Evolutionary conservation across 2,888 invertebrate genomes (phyloP).

Genomic region (Hipparchia sbordonii): DNA sequence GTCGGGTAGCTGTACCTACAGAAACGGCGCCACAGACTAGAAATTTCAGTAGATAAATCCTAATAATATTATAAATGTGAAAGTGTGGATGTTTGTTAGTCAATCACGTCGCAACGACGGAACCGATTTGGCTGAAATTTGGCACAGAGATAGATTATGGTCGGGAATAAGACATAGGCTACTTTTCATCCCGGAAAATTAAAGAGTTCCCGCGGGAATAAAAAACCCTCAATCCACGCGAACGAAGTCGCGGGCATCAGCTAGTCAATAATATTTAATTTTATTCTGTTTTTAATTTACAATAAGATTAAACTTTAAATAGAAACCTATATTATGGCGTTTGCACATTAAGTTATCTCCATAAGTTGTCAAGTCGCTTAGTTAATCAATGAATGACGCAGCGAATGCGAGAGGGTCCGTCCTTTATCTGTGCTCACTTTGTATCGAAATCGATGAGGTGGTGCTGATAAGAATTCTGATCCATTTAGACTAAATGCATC

Average conservation of each 20-base stretch:
- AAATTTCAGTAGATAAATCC: background rate
- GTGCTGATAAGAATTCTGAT: constrained; percentile 46
- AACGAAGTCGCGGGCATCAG: too few relatives aligned
- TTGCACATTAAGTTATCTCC: background rate
- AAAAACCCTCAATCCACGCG: too few relatives aligned
- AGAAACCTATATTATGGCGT: background rate
- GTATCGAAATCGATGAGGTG: constrained; percentile 52
- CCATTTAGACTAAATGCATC: constrained; percentile 40
- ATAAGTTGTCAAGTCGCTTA: constrained; percentile 7
- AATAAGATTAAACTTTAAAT: background rate
- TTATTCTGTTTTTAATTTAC: background rate
- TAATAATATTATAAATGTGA: too few relatives aligned
- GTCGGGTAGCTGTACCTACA: background rate
- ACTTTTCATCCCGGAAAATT: too few relatives aligned
- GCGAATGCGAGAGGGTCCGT: constrained; percentile 43
- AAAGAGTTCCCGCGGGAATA: too few relatives aligned
- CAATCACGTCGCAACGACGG: too few relatives aligned
- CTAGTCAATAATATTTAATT: background rate
- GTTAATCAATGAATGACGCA: constrained; percentile 43
- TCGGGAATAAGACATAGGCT: too few relatives aligned
- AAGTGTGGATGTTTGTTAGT: too few relatives aligned
- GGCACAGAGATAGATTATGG: too few relatives aligned
- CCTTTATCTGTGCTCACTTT: constrained; percentile 49
- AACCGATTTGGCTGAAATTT: too few relatives aligned
- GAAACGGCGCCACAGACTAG: background rate